A percentile compares a stretch with the other conserved stretches of the same genome.
Conservation (phyloP, 2,113 vertebrate species). For the Misgurnus anguillicaudatus region DNA sequence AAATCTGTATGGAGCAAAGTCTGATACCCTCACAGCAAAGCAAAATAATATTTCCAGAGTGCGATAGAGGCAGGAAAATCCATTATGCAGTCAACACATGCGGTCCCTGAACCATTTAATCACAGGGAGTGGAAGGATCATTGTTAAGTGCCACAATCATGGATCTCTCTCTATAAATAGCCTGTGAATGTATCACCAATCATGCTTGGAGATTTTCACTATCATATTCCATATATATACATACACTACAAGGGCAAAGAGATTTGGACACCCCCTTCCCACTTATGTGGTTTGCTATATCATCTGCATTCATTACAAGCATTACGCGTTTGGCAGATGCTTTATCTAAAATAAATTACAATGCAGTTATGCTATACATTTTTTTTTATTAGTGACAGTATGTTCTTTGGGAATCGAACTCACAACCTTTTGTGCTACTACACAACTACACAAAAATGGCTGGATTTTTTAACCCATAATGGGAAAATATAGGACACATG, state of each 20-base stretch:
- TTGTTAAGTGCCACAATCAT: constrained; percentile 21
- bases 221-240: neutral
- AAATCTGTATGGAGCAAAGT: constrained; percentile 40
- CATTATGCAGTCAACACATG: constrained; percentile 28
- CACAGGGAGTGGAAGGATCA: neutral
- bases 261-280: neutral
- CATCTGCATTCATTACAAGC: too few species aligned
- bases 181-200: constrained; percentile 3
- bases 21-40: constrained; percentile 19
- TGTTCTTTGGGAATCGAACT: too few species aligned
- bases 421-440: too few species aligned
- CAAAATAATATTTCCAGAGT: constrained; percentile 23
- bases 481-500: too few species aligned
- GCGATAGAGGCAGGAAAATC: constrained; percentile 12
- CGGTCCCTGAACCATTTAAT: constrained; percentile 33
- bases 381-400: too few species aligned
- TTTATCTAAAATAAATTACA: too few species aligned
- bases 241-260: neutral
- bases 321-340: too few species aligned
- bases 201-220: constrained; percentile 10
- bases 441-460: too few species aligned
- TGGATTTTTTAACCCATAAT: too few species aligned
- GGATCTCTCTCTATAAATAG: neutral
- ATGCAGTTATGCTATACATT: too few species aligned
- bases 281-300: too few species aligned